These are phyloP conservation scores for Sciurus carolinensis DNA, from an alignment of 2,797 vertebrate genomes.

Conservation along the genomic window DNA sequence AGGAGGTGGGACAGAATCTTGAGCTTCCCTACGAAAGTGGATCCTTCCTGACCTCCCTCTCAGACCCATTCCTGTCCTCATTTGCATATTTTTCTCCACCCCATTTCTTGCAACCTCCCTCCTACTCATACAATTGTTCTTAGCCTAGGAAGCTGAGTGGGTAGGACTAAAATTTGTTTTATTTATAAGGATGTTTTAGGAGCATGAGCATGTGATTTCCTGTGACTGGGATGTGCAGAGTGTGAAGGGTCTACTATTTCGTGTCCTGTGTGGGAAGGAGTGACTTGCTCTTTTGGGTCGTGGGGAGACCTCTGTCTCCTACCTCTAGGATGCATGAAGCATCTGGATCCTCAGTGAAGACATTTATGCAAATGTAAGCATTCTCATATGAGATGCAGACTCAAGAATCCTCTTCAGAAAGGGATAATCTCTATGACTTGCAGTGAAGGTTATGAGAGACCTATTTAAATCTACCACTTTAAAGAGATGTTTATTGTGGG, in stretches of 20 bases:
- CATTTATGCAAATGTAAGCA: background rate
- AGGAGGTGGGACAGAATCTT: background rate
- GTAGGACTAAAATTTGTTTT: background rate
- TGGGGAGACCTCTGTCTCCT: background rate
- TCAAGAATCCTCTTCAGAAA: background rate
- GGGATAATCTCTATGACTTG: background rate
- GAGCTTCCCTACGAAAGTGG: background rate
- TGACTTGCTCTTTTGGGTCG: background rate
- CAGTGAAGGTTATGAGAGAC: background rate
- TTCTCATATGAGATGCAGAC: background rate
- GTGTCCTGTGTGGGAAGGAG: accelerated
- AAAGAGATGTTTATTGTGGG: background rate
- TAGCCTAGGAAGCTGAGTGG: background rate
- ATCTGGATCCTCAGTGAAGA: background rate
- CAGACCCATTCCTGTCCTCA: background rate
- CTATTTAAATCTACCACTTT: background rate
- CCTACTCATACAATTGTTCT: background rate
- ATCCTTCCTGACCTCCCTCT: no score
- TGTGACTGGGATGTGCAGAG: background rate
- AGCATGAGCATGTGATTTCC: background rate
- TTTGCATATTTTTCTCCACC: no score
- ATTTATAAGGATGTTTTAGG: background rate
- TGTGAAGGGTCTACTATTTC: background rate
- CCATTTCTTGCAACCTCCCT: background rate
- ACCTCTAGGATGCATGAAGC: background rate